Conservation (phyloP, 2,797 vertebrate species). For the Tarsius wallacei region DNA sequence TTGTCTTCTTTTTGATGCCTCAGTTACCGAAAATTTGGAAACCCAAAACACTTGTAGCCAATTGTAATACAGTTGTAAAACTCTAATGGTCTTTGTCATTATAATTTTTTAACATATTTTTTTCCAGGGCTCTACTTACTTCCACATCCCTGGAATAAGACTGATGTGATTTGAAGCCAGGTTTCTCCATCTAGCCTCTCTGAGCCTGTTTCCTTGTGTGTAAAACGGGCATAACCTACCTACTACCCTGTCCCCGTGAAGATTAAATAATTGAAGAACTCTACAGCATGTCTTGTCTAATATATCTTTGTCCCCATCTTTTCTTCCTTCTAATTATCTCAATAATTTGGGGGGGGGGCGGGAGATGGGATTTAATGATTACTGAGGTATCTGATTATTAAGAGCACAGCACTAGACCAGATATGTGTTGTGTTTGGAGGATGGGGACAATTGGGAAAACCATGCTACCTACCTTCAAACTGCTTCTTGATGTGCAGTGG, state of each 20-base stretch:
- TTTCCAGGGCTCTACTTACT: not conserved
- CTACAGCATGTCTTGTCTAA: not conserved
- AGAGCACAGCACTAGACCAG: not conserved
- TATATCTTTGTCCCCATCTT: slow-evolving; percentile 4
- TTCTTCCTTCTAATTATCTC: not conserved
- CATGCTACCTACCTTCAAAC: not conserved
- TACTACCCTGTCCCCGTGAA: not conserved
- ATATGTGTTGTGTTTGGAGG: not conserved
- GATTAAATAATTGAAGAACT: slow-evolving; percentile 22
- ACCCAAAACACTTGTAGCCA: not conserved
- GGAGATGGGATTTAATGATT: not conserved
- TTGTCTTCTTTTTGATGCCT: not conserved
- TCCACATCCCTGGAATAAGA: not conserved
- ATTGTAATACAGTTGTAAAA: not conserved
- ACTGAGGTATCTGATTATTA: slow-evolving; percentile 31
- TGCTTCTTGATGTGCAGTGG: not conserved
- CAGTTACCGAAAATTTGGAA: not conserved
- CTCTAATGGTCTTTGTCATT: not conserved
- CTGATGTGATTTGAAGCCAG: not conserved
- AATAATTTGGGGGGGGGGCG: not conserved
- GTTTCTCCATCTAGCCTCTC: not conserved
- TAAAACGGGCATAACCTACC: not conserved
- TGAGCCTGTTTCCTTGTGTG: not conserved
- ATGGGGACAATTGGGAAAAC: not conserved
- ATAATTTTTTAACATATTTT: not conserved